phyloP scores from a whole-genome alignment of 35 echinoderm and acorn worm species.

The Lytechinus variegatus region DNA sequence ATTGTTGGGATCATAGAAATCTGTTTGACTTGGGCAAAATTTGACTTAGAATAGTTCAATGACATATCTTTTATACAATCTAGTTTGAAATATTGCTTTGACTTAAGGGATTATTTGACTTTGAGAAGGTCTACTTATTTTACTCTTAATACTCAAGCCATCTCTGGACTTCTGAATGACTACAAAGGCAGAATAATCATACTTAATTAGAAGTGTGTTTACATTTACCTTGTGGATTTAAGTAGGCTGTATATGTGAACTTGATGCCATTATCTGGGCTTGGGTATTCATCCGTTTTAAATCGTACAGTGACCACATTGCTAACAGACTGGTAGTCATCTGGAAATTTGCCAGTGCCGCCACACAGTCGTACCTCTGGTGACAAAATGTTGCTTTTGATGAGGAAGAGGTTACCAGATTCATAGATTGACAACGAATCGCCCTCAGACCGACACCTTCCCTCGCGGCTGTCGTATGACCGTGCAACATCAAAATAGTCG shows the following conservation, averaged over 20 bases:
- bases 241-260: conserved; percentile 83
- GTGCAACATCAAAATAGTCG: conserved; percentile 71
- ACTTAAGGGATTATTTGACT: too few relatives aligned
- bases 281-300: conserved; percentile 66
- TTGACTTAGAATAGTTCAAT: too few relatives aligned
- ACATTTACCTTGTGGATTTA: conserved; percentile 68
- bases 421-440: conserved; percentile 81
- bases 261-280: conserved; percentile 80
- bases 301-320: conserved; percentile 73
- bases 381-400: conserved; percentile 65
- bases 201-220: neutral
- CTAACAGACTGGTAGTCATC: conserved; percentile 83
- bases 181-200: neutral
- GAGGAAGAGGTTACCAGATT: conserved; percentile 57
- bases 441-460: conserved; percentile 56
- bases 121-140: too few relatives aligned
- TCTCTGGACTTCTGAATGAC: too few relatives aligned
- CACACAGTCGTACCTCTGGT: conserved; percentile 80
- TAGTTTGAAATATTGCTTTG: too few relatives aligned
- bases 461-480: conserved; percentile 50
- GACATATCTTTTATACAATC: too few relatives aligned
- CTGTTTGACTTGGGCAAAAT: too few relatives aligned
- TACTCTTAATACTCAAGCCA: too few relatives aligned
- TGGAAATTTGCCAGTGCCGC: conserved; percentile 90
- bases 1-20: too few relatives aligned